Percentiles rank a stretch among this genome's conserved stretches.
phyloP scores from a whole-genome alignment of 2,797 vertebrate species.

The Bovichtus variegatus region DNA sequence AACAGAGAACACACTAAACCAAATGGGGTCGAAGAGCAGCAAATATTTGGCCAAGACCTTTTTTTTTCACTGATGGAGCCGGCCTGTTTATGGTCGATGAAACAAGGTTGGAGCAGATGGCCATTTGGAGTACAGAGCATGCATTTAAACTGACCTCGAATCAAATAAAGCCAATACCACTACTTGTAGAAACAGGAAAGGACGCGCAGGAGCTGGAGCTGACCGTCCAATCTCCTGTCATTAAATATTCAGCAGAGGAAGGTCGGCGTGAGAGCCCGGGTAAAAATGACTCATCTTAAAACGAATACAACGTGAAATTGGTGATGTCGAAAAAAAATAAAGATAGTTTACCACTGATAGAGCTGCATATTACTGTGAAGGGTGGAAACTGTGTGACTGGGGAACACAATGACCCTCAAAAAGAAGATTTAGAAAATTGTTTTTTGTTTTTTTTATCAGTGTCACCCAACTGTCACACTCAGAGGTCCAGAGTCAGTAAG shows the following conservation, averaged over 20 bases:
- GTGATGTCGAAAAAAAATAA: slow-evolving; percentile 8
- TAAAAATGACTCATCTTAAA: slow-evolving; percentile 35
- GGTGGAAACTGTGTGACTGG: slow-evolving; percentile 31
- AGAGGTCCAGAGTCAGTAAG: slow-evolving; percentile 40
- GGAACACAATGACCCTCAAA: slow-evolving; percentile 13
- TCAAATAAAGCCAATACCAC: slow-evolving; percentile 87
- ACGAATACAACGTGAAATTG: slow-evolving; percentile 23
- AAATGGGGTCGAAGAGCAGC: slow-evolving; percentile 84
- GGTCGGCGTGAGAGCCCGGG: slow-evolving; percentile 25
- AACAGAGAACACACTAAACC: slow-evolving; percentile 82
- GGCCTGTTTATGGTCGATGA: slow-evolving; percentile 77
- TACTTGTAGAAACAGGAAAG: slow-evolving; percentile 50
- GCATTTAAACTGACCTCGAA: slow-evolving; percentile 62
- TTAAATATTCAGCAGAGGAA: slow-evolving; percentile 63
- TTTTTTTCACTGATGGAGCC: slow-evolving; percentile 75
- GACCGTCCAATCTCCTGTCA: slow-evolving; percentile 63
- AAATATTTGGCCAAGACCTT: slow-evolving; percentile 86
- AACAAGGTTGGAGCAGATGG: slow-evolving; percentile 82
- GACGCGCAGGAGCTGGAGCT: slow-evolving; percentile 10
- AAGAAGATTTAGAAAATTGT: too few species aligned
- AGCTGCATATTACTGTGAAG: slow-evolving; percentile 5
- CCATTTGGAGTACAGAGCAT: slow-evolving; percentile 28
- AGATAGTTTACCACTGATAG: background rate
- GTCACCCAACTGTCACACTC: slow-evolving; percentile 50
- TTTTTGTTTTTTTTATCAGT: slow-evolving; percentile 35